Conservation (phyloP, 2,113 vertebrate species). For the Stomatorhinus ivindoensis region DNA sequence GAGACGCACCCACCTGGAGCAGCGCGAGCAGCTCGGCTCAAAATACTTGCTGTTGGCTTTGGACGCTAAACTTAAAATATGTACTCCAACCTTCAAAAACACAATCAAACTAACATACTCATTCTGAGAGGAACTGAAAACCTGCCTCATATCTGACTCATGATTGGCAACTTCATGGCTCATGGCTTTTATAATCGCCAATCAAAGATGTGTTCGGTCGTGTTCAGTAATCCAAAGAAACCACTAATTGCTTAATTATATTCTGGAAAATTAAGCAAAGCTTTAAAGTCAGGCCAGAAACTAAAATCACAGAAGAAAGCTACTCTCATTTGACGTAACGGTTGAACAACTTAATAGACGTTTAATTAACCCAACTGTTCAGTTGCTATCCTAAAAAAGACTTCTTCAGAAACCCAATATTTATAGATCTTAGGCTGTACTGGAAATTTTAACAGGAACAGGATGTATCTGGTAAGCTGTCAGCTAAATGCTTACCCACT, state of each 20-base stretch:
- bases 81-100: constrained; percentile 21
- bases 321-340: background rate
- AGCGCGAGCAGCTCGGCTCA: background rate
- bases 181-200: background rate
- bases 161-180: background rate
- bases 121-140: background rate
- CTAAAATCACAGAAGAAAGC: background rate
- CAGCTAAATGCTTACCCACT: constrained; percentile 1
- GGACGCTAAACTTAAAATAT: constrained; percentile 24
- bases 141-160: background rate
- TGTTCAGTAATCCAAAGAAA: background rate
- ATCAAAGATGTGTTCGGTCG: background rate
- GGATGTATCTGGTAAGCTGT: background rate
- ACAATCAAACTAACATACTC: background rate
- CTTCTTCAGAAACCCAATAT: background rate
- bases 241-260: background rate
- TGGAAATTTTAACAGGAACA: background rate
- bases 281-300: background rate
- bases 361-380: background rate
- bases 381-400: background rate
- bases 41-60: background rate
- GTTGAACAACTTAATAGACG: background rate
- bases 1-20: constrained; percentile 36
- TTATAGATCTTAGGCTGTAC: constrained; percentile 2
- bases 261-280: background rate